A percentile compares a stretch with the other conserved stretches of the same genome.
These are phyloP conservation scores for Pomatorhinus ruficollis DNA, from an alignment of 2,113 vertebrate genomes.

Conservation along the genomic window DNA sequence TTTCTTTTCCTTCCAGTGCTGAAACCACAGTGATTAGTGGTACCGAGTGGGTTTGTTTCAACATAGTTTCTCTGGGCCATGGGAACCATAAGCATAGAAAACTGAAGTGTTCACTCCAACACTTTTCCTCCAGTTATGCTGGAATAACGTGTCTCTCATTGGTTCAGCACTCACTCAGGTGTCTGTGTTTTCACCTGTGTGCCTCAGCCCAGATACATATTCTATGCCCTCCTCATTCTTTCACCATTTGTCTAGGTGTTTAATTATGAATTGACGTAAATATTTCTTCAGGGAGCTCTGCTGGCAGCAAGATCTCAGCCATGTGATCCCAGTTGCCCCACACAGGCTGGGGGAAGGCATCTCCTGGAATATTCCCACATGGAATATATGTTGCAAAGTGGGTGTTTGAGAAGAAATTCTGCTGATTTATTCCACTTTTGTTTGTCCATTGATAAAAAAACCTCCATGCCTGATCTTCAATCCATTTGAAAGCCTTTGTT, in stretches of 20 bases:
- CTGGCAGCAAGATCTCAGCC: neutral
- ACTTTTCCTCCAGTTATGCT: neutral
- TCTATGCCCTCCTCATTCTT: rapidly evolving
- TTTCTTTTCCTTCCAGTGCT: neutral
- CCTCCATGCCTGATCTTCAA: neutral
- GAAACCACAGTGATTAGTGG: neutral
- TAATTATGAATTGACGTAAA: neutral
- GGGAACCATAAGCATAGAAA: neutral
- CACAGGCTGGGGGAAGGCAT: rapidly evolving
- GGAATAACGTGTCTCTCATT: rapidly evolving
- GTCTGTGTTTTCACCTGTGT: neutral
- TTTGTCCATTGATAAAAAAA: neutral
- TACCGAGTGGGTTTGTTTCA: neutral
- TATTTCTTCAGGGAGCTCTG: neutral
- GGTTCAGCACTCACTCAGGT: neutral
- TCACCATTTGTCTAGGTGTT: neutral
- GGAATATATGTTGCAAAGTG: neutral
- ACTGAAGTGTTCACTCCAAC: neutral
- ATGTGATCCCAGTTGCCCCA: neutral
- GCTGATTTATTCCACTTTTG: neutral
- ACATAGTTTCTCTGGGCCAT: neutral
- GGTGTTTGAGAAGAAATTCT: neutral
- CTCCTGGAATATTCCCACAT: neutral
- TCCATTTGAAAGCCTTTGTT: neutral
- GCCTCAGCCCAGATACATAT: neutral